phyloP scores from a whole-genome alignment of 2,113 vertebrate species.

The Mustela lutreola region DNA sequence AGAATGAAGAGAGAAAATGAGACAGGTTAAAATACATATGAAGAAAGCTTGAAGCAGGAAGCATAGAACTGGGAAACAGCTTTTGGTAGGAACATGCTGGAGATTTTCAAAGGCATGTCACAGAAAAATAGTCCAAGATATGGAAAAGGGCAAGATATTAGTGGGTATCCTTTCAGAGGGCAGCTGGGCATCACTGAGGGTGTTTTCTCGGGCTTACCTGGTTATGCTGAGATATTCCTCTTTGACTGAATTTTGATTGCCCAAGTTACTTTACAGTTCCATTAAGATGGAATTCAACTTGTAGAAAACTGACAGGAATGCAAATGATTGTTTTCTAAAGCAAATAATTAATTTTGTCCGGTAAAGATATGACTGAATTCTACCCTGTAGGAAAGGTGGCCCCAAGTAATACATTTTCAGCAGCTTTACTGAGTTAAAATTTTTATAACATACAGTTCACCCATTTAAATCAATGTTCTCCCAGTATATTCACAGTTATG shows the following conservation, averaged over 20 bases:
- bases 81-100: not conserved
- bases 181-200: not conserved
- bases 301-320: not conserved
- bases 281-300: not conserved
- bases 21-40: not conserved
- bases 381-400: not conserved
- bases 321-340: not conserved
- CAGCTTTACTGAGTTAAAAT: not conserved
- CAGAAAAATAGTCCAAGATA: not conserved
- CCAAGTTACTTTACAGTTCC: not conserved
- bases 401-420: not conserved
- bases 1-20: constrained; percentile 20
- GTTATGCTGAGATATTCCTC: not conserved
- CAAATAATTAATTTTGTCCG: not conserved
- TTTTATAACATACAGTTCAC: not conserved
- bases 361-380: not conserved
- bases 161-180: not conserved
- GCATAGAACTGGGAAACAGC: not conserved
- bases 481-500: not conserved
- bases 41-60: not conserved
- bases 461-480: not conserved
- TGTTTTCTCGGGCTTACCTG: not conserved
- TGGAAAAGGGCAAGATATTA: not conserved
- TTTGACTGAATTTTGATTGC: not conserved
- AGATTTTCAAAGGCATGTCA: not conserved